Evolutionary conservation across 2,888 invertebrate species (phyloP), one percentile per base, ranked within the genome.

Genomic region (Dicyrtoma fusca): DNA sequence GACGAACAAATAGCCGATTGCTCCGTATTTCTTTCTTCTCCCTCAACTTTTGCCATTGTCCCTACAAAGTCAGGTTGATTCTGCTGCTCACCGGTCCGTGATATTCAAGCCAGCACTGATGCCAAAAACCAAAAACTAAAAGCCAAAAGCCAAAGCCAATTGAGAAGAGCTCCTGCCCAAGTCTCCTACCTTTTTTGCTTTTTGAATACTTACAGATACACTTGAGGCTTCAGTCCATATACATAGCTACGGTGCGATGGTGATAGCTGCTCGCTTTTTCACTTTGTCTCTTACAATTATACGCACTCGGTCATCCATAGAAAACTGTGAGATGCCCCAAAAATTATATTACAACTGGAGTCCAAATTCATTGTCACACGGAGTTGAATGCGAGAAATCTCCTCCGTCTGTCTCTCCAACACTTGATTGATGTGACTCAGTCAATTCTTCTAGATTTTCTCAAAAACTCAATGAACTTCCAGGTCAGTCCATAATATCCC

Each of bases 1-100:
- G 79, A 74, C 63, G 80, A 77, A 80, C 80, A 80, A 80, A 79
- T 80, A 74, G 69, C 71, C 71, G 59, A 74, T 72, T 72, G 63
- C 69, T 72, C 61, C 57, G 55, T 55, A 42, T 55, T 70, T 70
- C 23, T 59, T 69, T 55, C 19, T 55, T 62, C 53, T 66, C 26
- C 10, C 34, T 47, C 34, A 14, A 14, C 23, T 51, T 25, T 51
- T 25, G 4, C 19, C 65, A 13, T 65, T 51, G 17, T 11, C n/a
- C 42, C 53, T 19, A 49, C 26, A 14, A 13, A 23, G 26, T 57
- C 57, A 57, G 13, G 14, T 26, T 4, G 6, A 17, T 10, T 55
- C 19, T 55, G 23, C 1, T 21, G 6, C 21, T n/a, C 51, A n/a
- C 6, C 51, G 8, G 17, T 10, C 10, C 17, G 51, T n/a, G 34